Evolutionary conservation across 2,113 vertebrate species (phyloP), one percentile per base, ranked within the genome.

Genomic region (Numenius arquata): DNA sequence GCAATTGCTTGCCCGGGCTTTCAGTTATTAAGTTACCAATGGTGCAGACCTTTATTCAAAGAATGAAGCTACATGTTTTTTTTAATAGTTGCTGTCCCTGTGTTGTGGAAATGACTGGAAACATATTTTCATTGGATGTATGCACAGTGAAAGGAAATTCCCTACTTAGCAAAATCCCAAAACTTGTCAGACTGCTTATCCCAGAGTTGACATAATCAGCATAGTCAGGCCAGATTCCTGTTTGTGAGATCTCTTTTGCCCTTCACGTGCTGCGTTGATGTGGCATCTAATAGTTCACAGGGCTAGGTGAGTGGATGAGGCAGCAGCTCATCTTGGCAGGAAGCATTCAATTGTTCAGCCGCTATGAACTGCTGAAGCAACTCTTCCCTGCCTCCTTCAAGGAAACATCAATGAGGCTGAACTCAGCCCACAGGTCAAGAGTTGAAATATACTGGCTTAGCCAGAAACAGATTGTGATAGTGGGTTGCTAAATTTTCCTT

Each of bases 241-340:
- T 20, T 52, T 40, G 29, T 36, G 30, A 55, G 25, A 17, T 36
- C 21, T 72, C 40, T 32, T 48, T 63, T 71, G 22, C 50, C n/a
- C 8, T 62, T 74, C 36, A 22, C 5, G 2, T 21, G 17, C 29
- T 58, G 38, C 18, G 7, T 4, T 25, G 25, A 20, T 71, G 27
- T 47, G 63, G 25, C 22, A 41, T 23, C 43, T 45, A 4, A 4
- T 23, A 15, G 16, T 25, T 56, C 4, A 8, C 15, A 48, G 6
- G 15, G 23, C 48, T 25, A 15, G 0, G 0, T 19, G 53, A 0
- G 0, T 36, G 55, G 29, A 36, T 47, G n/a, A 70, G 56, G 38
- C 38, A 47, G 43, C 23, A 45, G 75, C 25, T 85, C 41, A 18
- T 34, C 32, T 48, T 1, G 0, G 34, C 32, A 53, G 56, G 30